phyloP scores from a whole-genome alignment of 1,140 invertebrate species.

The Atta colombica region DNA sequence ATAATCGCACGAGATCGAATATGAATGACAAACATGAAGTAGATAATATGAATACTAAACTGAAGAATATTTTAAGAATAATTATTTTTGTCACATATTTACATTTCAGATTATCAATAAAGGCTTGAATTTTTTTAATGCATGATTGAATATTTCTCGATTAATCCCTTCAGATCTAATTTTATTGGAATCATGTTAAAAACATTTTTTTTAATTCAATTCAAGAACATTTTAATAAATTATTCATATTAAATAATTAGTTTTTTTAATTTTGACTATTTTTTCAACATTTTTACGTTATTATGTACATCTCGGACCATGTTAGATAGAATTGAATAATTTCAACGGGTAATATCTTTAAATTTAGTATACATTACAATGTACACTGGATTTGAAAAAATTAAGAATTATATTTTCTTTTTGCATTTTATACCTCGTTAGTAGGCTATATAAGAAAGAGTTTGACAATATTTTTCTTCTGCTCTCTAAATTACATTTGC shows the following conservation, averaged over 20 bases:
- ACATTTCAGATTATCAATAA: neutral
- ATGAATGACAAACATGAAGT: slow-evolving; percentile 26
- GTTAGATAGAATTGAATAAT: too few relatives aligned
- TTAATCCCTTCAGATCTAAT: neutral
- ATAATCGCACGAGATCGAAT: slow-evolving; percentile 21
- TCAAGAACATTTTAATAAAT: too few relatives aligned
- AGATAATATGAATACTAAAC: neutral
- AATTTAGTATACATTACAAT: too few relatives aligned
- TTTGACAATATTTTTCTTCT: slow-evolving; percentile 3
- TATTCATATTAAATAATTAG: too few relatives aligned
- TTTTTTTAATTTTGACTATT: too few relatives aligned
- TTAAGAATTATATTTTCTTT: neutral
- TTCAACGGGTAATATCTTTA: too few relatives aligned
- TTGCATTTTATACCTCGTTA: neutral
- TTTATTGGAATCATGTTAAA: too few relatives aligned
- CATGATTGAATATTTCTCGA: slow-evolving; percentile 14
- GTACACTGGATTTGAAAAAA: too few relatives aligned
- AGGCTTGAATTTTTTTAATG: neutral
- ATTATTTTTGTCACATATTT: slow-evolving; percentile 3
- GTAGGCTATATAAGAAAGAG: neutral
- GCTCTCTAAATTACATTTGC: slow-evolving; percentile 22
- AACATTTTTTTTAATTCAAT: too few relatives aligned
- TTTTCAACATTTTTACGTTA: too few relatives aligned
- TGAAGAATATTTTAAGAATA: neutral
- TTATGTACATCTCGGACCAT: too few relatives aligned